Evolutionary conservation across 2,797 vertebrate species (phyloP).

Genomic region (Cynodonichthys magdalenae): DNA sequence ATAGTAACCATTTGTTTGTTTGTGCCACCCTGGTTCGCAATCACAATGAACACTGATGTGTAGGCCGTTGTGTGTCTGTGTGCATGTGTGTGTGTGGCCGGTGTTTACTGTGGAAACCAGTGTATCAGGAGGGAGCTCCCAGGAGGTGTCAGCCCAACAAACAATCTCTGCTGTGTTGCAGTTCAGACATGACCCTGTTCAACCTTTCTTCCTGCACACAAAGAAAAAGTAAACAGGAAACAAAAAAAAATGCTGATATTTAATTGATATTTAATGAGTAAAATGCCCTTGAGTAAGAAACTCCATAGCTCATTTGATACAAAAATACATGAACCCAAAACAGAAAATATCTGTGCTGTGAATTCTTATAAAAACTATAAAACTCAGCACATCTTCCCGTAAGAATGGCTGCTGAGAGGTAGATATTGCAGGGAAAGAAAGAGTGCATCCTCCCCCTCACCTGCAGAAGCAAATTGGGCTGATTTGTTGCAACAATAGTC

Average conservation of each 20-base stretch:
- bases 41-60: conserved; percentile 67
- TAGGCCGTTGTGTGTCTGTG: conserved; percentile 17
- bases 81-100: conserved; percentile 30
- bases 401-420: not conserved
- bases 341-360: too few relatives aligned
- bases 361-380: not conserved
- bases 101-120: conserved; percentile 42
- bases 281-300: conserved; percentile 6
- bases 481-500: conserved; percentile 14
- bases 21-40: conserved; percentile 48
- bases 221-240: conserved; percentile 18
- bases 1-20: conserved; percentile 66
- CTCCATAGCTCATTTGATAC: not conserved
- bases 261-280: conserved; percentile 1
- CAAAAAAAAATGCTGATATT: not conserved
- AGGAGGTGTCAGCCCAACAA: conserved; percentile 39
- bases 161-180: conserved; percentile 44
- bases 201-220: conserved; percentile 12
- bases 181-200: conserved; percentile 26
- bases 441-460: not conserved
- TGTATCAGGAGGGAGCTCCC: conserved; percentile 41
- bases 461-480: conserved; percentile 9
- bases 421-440: not conserved
- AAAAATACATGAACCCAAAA: not conserved
- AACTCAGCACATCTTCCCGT: not conserved